These are phyloP conservation scores for Batillaria attramentaria DNA, from an alignment of 1,140 invertebrate species.

Conservation along the genomic window DNA sequence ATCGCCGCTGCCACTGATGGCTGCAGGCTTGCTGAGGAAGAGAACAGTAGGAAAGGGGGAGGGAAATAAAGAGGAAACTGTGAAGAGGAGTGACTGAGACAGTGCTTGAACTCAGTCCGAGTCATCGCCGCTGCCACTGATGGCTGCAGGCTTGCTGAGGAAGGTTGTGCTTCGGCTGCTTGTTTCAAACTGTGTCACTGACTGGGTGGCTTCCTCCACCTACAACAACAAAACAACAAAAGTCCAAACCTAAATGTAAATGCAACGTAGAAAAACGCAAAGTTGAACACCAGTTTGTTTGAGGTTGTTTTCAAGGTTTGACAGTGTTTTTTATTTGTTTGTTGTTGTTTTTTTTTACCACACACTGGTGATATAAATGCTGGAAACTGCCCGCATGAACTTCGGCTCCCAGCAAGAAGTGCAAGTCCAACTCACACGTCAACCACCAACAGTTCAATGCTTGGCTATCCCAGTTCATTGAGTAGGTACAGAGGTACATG, in stretches of 20 bases:
- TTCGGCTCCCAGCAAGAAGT: too few species aligned
- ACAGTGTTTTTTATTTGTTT: too few species aligned
- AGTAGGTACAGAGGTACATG: too few species aligned
- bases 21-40: conserved; percentile 57
- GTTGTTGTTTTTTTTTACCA: too few species aligned
- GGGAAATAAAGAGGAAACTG: too few species aligned
- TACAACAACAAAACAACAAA: conserved; percentile 34
- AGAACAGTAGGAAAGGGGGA: too few species aligned
- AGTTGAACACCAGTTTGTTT: neutral
- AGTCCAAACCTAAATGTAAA: neutral
- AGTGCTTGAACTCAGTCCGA: conserved; percentile 59
- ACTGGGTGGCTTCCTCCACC: conserved; percentile 71
- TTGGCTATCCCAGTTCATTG: too few species aligned
- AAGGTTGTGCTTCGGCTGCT: conserved; percentile 59
- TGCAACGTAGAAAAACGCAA: neutral
- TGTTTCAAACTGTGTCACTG: conserved; percentile 66
- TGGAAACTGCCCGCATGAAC: too few species aligned
- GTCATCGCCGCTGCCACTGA: conserved; percentile 58
- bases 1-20: conserved; percentile 57
- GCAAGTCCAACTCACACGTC: too few species aligned
- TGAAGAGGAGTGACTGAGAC: too few species aligned
- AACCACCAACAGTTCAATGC: too few species aligned
- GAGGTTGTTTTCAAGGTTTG: neutral
- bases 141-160: conserved; percentile 60
- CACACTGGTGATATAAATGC: too few species aligned